Evolutionary conservation across 2,113 vertebrate species (phyloP), one percentile per base, ranked within the genome.

Genomic region (Recurvirostra avosetta): DNA sequence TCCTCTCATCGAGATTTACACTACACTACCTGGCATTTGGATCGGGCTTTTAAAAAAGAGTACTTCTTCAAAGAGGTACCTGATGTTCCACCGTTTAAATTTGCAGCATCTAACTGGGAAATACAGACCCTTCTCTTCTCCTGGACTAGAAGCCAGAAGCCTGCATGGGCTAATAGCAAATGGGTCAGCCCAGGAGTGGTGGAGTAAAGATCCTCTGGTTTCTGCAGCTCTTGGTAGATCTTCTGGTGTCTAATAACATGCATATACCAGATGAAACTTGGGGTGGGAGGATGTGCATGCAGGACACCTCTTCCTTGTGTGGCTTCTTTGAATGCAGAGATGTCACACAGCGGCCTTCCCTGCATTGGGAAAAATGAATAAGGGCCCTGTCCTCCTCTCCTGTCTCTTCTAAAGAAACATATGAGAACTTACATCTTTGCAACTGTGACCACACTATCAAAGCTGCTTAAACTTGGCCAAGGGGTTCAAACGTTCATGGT

Each of bases 251-350:
- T 70, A 58, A 43, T 9, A 21, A 58, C 19, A 41, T 30, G 36
- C 36, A 27, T 16, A 22, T 21, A 72, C 50, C 70, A 67, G 23
- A 50, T 25, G 45, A 63, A 45, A 40, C 22, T 34, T n/a, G 16
- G 40, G 19, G 4, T 0, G 30, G 14, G 14, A 23, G 15, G 2
- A 3, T 3, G 4, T 73, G 40, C 12, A 32, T 52, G 61, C 50
- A 81, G 52, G n/a, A 77, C 70, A 84, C 34, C 26, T 92, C 22
- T 23, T 85, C 38, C 45, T 91, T 12, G 10, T 12, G 22, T 34
- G 62, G 36, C 53, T 82, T 71, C 66, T 94, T 41, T 86, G 83
- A 90, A 56, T 11, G 30, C 84, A 49, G 36, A 43, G 38, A 43
- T 18, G 19, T 59, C 62, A 20, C 5, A 47, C 0, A 0, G 27